Conservation (phyloP, 2,888 invertebrate species). For the Phyllotreta cruciferae region DNA sequence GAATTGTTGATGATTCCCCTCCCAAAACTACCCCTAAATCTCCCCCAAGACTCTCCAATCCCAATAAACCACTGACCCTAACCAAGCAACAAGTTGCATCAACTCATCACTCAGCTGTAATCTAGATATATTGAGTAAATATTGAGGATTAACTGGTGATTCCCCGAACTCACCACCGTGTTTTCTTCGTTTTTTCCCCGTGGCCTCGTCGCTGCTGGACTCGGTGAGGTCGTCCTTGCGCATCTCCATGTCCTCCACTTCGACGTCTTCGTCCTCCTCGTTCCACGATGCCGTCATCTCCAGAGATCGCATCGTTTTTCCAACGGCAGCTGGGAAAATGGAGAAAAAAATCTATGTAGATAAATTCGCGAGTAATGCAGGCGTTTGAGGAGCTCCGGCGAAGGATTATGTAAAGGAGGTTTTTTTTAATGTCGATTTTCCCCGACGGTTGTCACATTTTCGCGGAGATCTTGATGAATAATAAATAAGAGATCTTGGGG, state of each 20-base stretch:
- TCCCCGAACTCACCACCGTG: conserved; percentile 53
- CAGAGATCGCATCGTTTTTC: conserved; percentile 55
- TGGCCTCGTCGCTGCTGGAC: conserved; percentile 59
- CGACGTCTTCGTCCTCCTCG: conserved; percentile 60
- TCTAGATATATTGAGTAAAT: not conserved
- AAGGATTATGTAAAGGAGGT: not conserved
- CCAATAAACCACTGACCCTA: too few relatives aligned
- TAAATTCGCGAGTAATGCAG: not conserved
- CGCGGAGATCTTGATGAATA: too few relatives aligned
- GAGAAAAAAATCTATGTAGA: not conserved
- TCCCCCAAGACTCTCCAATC: too few relatives aligned
- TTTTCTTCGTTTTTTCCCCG: conserved; percentile 57
- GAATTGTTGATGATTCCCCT: too few relatives aligned
- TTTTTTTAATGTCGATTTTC: too few relatives aligned
- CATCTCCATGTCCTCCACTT: conserved; percentile 60
- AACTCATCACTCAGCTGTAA: too few relatives aligned
- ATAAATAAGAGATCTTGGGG: too few relatives aligned
- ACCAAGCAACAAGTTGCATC: not conserved
- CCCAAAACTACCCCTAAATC: too few relatives aligned
- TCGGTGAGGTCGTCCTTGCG: conserved; percentile 56
- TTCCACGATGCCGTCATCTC: conserved; percentile 60
- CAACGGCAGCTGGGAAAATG: conserved; percentile 37
- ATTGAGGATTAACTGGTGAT: conserved; percentile 7
- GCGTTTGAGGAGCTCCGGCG: not conserved
- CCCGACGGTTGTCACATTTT: too few relatives aligned